Evolutionary conservation across 2,888 invertebrate species (phyloP).

Genomic region (Ochropacha duplaris): DNA sequence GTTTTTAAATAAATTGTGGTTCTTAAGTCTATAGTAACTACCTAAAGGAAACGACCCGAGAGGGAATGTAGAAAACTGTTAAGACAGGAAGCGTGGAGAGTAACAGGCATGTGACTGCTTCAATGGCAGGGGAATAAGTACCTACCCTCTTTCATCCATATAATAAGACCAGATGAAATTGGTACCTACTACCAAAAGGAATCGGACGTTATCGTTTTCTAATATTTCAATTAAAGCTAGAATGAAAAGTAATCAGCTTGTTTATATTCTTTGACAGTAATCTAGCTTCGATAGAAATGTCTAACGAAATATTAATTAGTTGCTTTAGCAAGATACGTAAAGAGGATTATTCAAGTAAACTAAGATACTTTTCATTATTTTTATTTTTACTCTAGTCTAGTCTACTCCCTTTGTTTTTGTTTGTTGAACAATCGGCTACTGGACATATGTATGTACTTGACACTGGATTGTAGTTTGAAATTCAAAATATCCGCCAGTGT

Average conservation of each 20-base stretch:
- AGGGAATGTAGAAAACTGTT: conserved; percentile 38
- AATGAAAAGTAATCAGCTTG: no score
- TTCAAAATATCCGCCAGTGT: no score
- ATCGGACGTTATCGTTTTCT: neutral
- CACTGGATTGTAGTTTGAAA: no score
- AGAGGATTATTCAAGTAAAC: no score
- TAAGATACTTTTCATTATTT: no score
- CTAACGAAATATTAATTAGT: no score
- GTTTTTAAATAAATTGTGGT: neutral
- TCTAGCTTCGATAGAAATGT: neutral
- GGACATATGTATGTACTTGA: no score
- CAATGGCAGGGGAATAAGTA: conserved; percentile 14
- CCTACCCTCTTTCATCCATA: conserved; percentile 1
- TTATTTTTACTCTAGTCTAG: no score
- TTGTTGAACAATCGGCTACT: no score
- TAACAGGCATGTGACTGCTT: conserved; percentile 30
- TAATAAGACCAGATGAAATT: conserved; percentile 5
- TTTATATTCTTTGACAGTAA: neutral
- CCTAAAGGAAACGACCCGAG: conserved; percentile 28
- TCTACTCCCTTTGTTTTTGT: no score
- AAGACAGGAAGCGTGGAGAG: conserved; percentile 34
- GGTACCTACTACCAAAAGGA: neutral
- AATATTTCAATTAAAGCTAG: neutral
- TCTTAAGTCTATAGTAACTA: conserved; percentile 7
- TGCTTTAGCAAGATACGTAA: no score